These are phyloP conservation scores for Smutsia gigantea DNA, from an alignment of 2,797 vertebrate genomes.

Conservation along the genomic window DNA sequence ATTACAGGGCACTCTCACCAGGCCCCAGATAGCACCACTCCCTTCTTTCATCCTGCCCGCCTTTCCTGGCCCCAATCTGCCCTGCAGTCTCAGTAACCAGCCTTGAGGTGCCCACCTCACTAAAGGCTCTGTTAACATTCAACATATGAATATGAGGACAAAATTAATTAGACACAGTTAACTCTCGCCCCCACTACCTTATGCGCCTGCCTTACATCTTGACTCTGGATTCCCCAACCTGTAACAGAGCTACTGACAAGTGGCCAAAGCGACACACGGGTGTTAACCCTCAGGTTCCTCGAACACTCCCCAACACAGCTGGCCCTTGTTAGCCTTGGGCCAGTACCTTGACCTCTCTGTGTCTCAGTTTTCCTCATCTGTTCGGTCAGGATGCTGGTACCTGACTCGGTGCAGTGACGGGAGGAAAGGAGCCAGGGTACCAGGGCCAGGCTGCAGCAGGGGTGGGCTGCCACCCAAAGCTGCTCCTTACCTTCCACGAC, in stretches of 20 bases:
- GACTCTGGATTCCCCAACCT: background rate
- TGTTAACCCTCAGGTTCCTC: background rate
- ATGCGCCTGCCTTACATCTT: background rate
- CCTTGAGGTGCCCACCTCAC: background rate
- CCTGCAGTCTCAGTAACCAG: background rate
- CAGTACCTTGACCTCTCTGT: background rate
- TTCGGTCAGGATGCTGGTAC: background rate
- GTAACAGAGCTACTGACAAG: background rate
- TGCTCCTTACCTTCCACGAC: conserved; percentile 93
- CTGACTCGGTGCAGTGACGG: background rate
- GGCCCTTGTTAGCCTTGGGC: background rate
- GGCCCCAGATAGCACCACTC: background rate
- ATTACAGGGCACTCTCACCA: background rate
- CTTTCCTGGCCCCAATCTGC: background rate
- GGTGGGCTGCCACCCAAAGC: background rate
- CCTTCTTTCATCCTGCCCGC: background rate
- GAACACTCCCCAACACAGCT: background rate
- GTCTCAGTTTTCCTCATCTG: background rate
- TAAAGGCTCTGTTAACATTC: background rate
- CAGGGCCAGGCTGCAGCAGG: background rate
- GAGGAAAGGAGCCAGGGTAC: background rate
- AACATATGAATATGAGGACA: background rate
- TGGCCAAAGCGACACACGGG: background rate
- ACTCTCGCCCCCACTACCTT: background rate
- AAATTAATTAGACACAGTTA: background rate